These are phyloP conservation scores for Octodon degus DNA, from an alignment of 2,113 vertebrate genomes.

Conservation along the genomic window DNA sequence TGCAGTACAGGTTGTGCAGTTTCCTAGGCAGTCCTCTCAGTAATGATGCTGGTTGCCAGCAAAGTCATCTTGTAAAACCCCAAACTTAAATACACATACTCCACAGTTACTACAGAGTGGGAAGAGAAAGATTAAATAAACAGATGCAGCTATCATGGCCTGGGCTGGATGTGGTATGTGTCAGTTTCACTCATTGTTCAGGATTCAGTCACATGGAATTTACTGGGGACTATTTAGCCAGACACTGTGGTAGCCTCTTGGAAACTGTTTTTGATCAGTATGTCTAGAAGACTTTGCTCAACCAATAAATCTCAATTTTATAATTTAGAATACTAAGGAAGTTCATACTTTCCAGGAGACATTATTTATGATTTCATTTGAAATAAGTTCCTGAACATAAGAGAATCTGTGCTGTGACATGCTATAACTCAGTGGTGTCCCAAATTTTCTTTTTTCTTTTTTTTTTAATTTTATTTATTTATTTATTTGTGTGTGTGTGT, in stretches of 20 bases:
- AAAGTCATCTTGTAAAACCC: not conserved
- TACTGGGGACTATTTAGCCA: too few relatives aligned
- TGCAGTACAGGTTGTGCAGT: not conserved
- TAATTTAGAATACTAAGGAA: not conserved
- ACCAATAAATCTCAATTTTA: not conserved
- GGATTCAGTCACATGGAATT: not conserved
- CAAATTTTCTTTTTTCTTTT: too few relatives aligned
- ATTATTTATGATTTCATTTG: not conserved
- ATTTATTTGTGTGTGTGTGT: too few relatives aligned
- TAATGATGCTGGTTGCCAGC: not conserved
- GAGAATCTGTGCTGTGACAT: too few relatives aligned
- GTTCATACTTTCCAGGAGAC: not conserved
- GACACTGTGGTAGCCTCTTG: not conserved
- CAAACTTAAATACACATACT: not conserved
- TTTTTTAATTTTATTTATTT: too few relatives aligned
- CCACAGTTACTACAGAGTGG: not conserved
- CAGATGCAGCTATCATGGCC: fast-evolving
- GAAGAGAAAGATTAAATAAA: not conserved
- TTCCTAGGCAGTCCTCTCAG: not conserved
- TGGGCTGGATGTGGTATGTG: too few relatives aligned
- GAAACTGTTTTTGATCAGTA: not conserved
- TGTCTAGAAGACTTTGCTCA: not conserved
- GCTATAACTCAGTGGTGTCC: too few relatives aligned
- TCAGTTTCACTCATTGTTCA: not conserved
- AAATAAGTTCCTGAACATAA: not conserved